Conservation (phyloP, 2,113 vertebrate species). For the Hydrochoerus hydrochaeris region DNA sequence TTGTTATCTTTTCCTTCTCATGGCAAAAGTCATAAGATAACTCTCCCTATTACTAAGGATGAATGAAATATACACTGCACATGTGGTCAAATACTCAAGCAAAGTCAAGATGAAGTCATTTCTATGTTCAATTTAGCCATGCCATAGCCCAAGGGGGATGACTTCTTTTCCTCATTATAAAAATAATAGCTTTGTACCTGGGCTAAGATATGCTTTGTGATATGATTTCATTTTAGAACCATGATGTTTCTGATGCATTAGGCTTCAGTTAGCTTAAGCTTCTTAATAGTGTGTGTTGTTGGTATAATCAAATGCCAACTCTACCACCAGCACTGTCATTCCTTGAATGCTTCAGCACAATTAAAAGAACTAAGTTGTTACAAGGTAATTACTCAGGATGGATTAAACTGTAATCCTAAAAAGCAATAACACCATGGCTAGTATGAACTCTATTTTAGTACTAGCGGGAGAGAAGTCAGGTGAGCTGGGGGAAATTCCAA, state of each 20-base stretch:
- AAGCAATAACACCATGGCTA: background rate
- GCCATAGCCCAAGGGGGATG: conserved; percentile 52
- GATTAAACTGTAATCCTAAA: conserved; percentile 66
- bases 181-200: background rate
- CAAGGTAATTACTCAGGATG: conserved; percentile 20
- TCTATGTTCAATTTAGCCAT: conserved; percentile 37
- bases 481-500: conserved; percentile 5
- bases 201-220: conserved; percentile 23
- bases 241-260: conserved; percentile 24
- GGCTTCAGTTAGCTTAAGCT: conserved; percentile 14
- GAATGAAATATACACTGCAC: background rate
- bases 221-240: conserved; percentile 63
- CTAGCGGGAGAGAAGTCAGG: background rate
- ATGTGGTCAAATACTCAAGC: conserved; percentile 21
- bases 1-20: conserved; percentile 1
- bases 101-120: conserved; percentile 31
- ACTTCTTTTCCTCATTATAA: background rate
- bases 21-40: conserved; percentile 5
- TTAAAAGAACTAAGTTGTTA: background rate
- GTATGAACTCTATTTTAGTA: conserved; percentile 32
- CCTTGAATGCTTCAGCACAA: conserved; percentile 69
- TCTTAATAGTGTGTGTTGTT: conserved; percentile 41
- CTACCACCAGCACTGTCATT: conserved; percentile 60
- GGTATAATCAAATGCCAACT: background rate
- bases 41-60: background rate